These are phyloP conservation scores for Andrena chrysosceles DNA, from an alignment of 2,888 invertebrate species.

Conservation along the genomic window DNA sequence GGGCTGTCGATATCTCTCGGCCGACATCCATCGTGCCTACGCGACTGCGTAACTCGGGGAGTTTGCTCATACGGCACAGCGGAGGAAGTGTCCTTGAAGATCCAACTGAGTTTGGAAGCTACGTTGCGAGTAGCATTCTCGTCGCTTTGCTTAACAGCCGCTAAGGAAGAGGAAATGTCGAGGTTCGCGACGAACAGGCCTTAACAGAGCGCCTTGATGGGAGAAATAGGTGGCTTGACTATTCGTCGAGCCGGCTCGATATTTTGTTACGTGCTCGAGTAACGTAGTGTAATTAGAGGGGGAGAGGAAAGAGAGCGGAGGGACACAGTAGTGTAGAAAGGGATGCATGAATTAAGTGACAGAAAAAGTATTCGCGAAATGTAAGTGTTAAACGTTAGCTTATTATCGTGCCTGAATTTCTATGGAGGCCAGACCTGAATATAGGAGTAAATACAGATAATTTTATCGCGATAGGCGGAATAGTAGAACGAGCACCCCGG, in stretches of 20 bases:
- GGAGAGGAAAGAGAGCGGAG: background rate
- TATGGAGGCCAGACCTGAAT: constrained; percentile 31
- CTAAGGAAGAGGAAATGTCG: background rate
- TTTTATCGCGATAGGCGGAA: constrained; percentile 25
- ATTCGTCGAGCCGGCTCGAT: constrained; percentile 12
- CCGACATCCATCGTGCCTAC: constrained; percentile 23
- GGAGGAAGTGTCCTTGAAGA: background rate
- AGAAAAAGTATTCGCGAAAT: constrained; percentile 14
- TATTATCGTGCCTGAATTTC: constrained; percentile 56
- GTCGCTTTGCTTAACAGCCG: constrained; percentile 10
- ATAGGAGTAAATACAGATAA: constrained; percentile 32
- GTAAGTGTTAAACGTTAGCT: constrained; percentile 34
- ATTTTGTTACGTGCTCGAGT: constrained; percentile 42
- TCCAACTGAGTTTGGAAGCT: background rate
- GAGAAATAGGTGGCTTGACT: background rate
- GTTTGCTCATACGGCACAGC: background rate
- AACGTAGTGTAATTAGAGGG: constrained; percentile 32
- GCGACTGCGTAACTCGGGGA: background rate
- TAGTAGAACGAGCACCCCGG: constrained; percentile 43
- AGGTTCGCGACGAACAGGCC: constrained; percentile 37
- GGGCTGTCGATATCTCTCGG: background rate
- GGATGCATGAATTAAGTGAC: background rate
- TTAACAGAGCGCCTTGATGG: constrained; percentile 27
- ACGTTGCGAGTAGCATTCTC: background rate
- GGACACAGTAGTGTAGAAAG: constrained; percentile 12